These are phyloP conservation scores for Heliconius eleuchia DNA, from an alignment of 1,140 invertebrate species.

Conservation along the genomic window DNA sequence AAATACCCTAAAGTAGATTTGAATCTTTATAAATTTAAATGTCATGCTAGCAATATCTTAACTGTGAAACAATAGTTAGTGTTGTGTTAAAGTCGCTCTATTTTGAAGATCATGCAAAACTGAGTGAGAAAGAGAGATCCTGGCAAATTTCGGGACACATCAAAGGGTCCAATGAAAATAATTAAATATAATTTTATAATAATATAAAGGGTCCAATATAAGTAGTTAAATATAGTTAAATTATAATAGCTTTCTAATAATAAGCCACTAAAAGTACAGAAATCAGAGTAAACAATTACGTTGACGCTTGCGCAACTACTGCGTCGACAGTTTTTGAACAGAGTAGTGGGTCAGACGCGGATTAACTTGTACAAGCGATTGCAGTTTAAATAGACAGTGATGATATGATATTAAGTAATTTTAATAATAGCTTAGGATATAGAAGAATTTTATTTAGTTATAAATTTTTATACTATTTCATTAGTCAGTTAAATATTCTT, in stretches of 20 bases:
- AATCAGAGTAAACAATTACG: conserved; percentile 2
- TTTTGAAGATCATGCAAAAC: no score
- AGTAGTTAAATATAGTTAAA: no score
- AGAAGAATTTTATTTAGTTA: no score
- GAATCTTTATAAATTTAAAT: no score
- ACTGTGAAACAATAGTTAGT: no score
- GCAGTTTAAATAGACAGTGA: conserved; percentile 1
- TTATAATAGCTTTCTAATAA: not conserved
- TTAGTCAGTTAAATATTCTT: no score
- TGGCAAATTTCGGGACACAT: no score
- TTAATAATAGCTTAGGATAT: not conserved
- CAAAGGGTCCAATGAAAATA: not conserved
- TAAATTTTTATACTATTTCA: no score
- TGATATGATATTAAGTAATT: not conserved
- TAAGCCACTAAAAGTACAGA: not conserved
- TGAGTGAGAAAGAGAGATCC: no score
- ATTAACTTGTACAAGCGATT: conserved; percentile 9
- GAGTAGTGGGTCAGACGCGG: conserved; percentile 5
- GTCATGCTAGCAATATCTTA: no score
- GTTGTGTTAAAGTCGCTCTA: no score
- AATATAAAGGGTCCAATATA: not conserved
- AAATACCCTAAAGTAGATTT: no score
- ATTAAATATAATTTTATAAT: not conserved
- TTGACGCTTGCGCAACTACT: not conserved
- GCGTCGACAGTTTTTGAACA: not conserved